Base-by-base conservation (phyloP, 2,113 vertebrate genomes). In the Jacana jacana region DNA sequence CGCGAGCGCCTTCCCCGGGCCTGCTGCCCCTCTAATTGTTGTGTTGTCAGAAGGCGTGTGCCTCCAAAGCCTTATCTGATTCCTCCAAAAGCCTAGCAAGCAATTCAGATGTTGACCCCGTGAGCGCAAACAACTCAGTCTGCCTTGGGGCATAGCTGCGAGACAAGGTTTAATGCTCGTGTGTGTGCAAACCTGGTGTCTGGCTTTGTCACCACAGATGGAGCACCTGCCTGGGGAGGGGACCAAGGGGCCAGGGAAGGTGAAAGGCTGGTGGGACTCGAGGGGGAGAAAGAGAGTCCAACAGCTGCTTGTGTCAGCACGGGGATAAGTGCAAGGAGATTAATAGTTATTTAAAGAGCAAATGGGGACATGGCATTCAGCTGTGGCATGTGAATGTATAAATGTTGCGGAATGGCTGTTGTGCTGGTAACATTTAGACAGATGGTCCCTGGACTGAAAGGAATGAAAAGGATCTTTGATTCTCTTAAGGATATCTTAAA, bases 291-390 rank as follows among this genome's bases (percentile, higher is more conserved):
- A 71, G 97, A 81, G 89, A 97, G 95, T 81, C 63, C 78, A 81
- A 97, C 99, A 99, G 98, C 98, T 99, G 99, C 98, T 98, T 97
- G 88, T 97, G 98, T 98, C 98, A 97, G 95, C 97, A 70, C 95
- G 86, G 91, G 98, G 98, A 98, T 98, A 98, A 98, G 97, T 98
- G 97, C 81, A 80, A 97, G 97, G 98, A 99, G 99, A 99, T 99
- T 98, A 98, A 99, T 99, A 97, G 98, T 96, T 92, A 97, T 98
- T 98, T 98, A 98, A 98, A 98, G 98, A 98, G 98, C 96, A 97
- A 96, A 97, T 96, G 97, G 98, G 98, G 98, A 98, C 97, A 95
- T 96, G 97, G 98, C 98, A 98, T 98, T 98, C 63, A 20, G 94
- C 98, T 96, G 87, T 97, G 99, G 99, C 99, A 99, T 99, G 98